Percentiles rank a stretch among this genome's conserved stretches.
phyloP scores from a whole-genome alignment of 2,113 vertebrate species.

The Onychostoma macrolepis region DNA sequence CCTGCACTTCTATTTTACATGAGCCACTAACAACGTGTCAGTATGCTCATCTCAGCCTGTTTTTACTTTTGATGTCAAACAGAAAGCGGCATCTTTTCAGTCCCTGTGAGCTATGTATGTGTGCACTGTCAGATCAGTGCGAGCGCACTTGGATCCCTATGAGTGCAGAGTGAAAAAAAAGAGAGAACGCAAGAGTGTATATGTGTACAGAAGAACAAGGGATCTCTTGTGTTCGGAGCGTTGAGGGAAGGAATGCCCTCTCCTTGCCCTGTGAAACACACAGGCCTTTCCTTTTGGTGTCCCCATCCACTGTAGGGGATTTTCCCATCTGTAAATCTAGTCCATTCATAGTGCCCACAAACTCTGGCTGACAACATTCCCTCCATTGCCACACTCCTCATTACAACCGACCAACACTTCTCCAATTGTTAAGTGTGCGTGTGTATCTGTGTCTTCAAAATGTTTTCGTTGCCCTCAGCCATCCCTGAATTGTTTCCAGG shows the following conservation, averaged over 20 bases:
- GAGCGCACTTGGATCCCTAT: background rate
- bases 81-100: background rate
- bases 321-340: constrained; percentile 58
- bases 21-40: background rate
- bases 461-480: constrained; percentile 33
- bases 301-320: constrained; percentile 52
- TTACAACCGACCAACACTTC: constrained; percentile 56
- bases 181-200: background rate
- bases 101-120: constrained; percentile 3
- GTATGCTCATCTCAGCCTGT: background rate
- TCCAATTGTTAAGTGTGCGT: constrained; percentile 32
- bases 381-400: constrained; percentile 39
- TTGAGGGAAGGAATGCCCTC: constrained; percentile 34
- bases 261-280: constrained; percentile 51
- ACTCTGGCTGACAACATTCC: constrained; percentile 47
- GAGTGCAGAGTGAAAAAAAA: constrained; percentile 23
- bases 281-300: constrained; percentile 54
- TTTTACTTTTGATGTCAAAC: background rate
- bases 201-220: constrained; percentile 51
- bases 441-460: constrained; percentile 32
- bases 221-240: constrained; percentile 49
- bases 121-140: background rate
- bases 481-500: constrained; percentile 47
- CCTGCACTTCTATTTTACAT: background rate
- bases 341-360: constrained; percentile 53